Evolutionary conservation across 2,797 vertebrate genomes (phyloP).

Genomic region (Aphelocoma californica): DNA sequence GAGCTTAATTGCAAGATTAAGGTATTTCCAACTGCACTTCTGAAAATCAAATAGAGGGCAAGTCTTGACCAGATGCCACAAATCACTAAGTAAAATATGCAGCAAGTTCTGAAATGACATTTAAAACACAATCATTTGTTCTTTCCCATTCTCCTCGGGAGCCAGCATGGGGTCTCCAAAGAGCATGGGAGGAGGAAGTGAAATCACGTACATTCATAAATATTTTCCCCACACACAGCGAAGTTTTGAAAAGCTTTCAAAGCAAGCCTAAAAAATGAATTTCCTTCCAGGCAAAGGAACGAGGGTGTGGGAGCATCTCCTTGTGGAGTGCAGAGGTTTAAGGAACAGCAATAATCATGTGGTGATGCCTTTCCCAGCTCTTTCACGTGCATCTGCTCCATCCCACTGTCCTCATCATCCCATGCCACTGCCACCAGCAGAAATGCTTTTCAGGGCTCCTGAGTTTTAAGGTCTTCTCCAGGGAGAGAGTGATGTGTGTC

Average conservation of each 20-base stretch:
- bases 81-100: conserved; percentile 1
- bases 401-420: not conserved
- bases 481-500: not conserved
- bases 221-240: not conserved
- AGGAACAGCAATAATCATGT: not conserved
- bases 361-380: not conserved
- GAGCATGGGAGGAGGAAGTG: conserved; percentile 12
- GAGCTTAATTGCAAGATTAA: conserved; percentile 31
- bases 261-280: not conserved
- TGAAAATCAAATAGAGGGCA: conserved; percentile 13
- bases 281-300: not conserved
- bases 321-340: not conserved
- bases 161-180: conserved; percentile 16
- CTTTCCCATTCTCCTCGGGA: not conserved
- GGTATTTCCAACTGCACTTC: conserved; percentile 1
- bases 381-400: not conserved
- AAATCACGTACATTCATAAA: not conserved
- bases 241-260: conserved; percentile 33
- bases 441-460: not conserved
- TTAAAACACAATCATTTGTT: conserved; percentile 39
- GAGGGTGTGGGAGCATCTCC: not conserved
- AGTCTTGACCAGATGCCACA: conserved; percentile 28
- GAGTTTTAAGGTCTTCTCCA: not conserved
- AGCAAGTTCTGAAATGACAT: conserved; percentile 20
- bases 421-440: not conserved